These are phyloP conservation scores for Pammene aurita DNA, from an alignment of 2,888 invertebrate species.

Conservation along the genomic window DNA sequence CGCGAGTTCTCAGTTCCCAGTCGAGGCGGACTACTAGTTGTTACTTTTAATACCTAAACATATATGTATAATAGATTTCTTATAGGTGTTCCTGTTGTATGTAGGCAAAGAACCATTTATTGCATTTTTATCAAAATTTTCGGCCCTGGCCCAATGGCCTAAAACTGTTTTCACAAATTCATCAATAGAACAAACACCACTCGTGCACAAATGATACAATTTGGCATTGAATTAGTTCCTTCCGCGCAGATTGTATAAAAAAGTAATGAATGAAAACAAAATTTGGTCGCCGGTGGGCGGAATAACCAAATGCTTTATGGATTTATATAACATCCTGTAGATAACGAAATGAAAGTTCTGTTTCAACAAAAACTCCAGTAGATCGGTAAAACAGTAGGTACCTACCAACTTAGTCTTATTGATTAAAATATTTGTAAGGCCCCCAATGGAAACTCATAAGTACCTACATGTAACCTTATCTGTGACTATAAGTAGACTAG, in stretches of 20 bases:
- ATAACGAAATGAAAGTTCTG: constrained; percentile 9
- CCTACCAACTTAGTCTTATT: too few relatives aligned
- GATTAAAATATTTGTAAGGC: neutral
- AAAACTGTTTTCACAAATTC: neutral
- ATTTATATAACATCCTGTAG: constrained; percentile 19
- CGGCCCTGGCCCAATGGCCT: too few relatives aligned
- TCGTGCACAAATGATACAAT: constrained; percentile 6
- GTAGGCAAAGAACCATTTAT: too few relatives aligned
- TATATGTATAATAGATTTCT: too few relatives aligned
- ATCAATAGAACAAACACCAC: too few relatives aligned
- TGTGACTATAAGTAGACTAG: too few relatives aligned
- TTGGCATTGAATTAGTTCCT: constrained; percentile 21
- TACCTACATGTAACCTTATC: too few relatives aligned
- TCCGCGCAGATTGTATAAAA: constrained; percentile 31
- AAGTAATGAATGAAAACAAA: constrained; percentile 30
- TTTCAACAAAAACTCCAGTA: neutral
- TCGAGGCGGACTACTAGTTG: too few relatives aligned
- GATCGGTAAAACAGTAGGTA: neutral
- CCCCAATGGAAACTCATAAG: neutral
- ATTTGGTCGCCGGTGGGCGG: constrained; percentile 22
- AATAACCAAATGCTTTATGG: constrained; percentile 19
- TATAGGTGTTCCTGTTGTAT: too few relatives aligned
- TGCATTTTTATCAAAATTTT: too few relatives aligned
- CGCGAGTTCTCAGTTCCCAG: too few relatives aligned
- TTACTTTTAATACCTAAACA: too few relatives aligned